phyloP scores from a whole-genome alignment of 2,113 vertebrate species.

The Petroica traversi region DNA sequence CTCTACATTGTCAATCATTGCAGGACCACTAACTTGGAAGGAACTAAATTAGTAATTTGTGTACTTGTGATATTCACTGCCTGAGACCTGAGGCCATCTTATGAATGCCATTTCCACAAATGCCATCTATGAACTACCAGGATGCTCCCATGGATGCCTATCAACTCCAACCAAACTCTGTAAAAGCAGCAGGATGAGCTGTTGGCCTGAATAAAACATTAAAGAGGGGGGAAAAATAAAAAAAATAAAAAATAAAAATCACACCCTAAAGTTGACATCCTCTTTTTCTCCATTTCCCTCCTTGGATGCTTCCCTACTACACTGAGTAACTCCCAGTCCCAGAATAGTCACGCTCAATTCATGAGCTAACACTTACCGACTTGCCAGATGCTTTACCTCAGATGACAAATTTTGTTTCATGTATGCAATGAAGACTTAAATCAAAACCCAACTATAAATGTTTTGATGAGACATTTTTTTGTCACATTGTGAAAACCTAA shows the following conservation, averaged over 20 bases:
- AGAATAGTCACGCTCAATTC: neutral
- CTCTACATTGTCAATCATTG: neutral
- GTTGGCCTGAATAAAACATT: neutral
- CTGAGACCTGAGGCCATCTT: neutral
- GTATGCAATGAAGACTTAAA: neutral
- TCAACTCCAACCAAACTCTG: neutral
- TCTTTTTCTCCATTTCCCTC: neutral
- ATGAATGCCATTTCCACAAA: rapidly evolving
- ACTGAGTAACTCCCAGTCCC: neutral
- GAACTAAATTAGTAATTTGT: neutral
- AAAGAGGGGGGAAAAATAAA: neutral
- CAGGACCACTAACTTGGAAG: neutral
- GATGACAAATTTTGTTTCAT: slow-evolving; percentile 9
- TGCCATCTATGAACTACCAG: neutral
- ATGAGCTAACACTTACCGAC: neutral
- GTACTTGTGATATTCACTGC: too few relatives aligned
- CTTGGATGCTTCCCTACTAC: neutral
- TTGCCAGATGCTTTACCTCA: slow-evolving; percentile 30
- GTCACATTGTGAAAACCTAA: neutral
- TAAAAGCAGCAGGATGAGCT: neutral
- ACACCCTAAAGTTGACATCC: neutral
- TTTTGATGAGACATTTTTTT: neutral
- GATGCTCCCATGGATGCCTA: rapidly evolving
- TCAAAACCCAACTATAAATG: slow-evolving; percentile 47
- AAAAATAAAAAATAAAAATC: neutral